These are phyloP conservation scores for Ictalurus punctatus DNA, from an alignment of 2,113 vertebrate species.

Conservation along the genomic window DNA sequence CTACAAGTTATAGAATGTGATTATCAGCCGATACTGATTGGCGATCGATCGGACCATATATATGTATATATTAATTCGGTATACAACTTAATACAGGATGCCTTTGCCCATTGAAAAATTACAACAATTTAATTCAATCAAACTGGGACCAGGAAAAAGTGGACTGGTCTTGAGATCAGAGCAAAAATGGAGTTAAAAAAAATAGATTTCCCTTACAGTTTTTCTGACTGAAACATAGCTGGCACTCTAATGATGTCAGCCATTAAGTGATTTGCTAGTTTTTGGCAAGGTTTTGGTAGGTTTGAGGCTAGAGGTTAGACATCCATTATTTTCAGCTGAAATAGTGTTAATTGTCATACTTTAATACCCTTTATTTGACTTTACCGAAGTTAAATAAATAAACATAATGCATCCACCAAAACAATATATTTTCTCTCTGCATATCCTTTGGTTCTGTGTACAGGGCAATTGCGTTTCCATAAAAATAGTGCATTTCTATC, in stretches of 20 bases:
- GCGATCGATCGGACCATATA: too few species aligned
- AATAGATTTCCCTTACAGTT: neutral
- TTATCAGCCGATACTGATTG: too few species aligned
- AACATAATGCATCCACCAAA: neutral
- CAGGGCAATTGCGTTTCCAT: neutral
- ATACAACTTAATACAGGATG: neutral
- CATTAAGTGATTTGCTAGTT: slow-evolving; percentile 34
- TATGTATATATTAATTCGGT: too few species aligned
- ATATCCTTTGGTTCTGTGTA: neutral
- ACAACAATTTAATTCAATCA: neutral
- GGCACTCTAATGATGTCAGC: slow-evolving; percentile 22
- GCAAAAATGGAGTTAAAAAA: neutral
- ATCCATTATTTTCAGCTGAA: slow-evolving; percentile 17
- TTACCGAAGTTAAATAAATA: neutral
- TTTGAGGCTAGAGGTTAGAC: neutral
- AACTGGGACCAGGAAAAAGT: slow-evolving; percentile 20
- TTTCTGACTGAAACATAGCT: slow-evolving; percentile 8
- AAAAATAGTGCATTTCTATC: neutral
- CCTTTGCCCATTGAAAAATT: neutral
- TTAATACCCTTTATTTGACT: neutral
- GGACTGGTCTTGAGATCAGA: neutral
- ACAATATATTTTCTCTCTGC: neutral
- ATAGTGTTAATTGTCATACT: neutral
- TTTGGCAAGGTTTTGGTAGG: slow-evolving; percentile 20
- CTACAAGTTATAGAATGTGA: too few species aligned